A percentile compares a stretch with the other conserved stretches of the same genome.
Evolutionary conservation across 1,140 invertebrate genomes (phyloP).

Genomic region (Drosophila varians): DNA sequence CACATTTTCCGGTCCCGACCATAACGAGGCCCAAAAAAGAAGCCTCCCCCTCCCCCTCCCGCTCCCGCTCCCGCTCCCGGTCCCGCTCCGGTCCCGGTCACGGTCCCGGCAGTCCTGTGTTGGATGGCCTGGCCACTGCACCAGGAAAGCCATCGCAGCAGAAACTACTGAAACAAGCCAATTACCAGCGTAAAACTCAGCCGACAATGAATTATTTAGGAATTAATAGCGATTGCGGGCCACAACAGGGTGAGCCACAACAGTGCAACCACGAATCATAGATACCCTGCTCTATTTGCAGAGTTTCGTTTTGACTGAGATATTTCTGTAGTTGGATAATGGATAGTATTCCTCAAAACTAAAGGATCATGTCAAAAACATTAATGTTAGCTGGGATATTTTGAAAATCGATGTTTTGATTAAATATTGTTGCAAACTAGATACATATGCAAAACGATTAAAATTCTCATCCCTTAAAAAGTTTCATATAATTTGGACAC

Average conservation of each 20-base stretch:
- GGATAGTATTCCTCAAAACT: no score
- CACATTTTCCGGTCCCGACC: not conserved
- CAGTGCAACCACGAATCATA: not conserved
- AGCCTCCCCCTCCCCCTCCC: no score
- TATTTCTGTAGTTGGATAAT: no score
- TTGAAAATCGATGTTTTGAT: no score
- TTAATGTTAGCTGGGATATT: no score
- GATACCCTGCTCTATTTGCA: not conserved
- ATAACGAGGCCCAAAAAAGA: not conserved
- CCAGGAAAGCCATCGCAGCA: not conserved
- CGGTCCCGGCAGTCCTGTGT: not conserved
- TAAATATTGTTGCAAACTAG: no score
- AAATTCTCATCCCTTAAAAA: no score
- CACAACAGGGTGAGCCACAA: not conserved
- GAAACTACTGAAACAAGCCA: slow-evolving; percentile 13
- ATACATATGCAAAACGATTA: no score
- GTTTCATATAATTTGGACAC: no score
- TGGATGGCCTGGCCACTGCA: slow-evolving; percentile 13
- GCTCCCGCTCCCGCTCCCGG: not conserved
- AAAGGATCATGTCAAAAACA: no score
- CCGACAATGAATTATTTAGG: slow-evolving; percentile 33
- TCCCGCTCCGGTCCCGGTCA: not conserved
- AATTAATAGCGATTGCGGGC: slow-evolving; percentile 19
- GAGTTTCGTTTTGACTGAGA: not conserved
- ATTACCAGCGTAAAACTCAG: slow-evolving; percentile 22